phyloP scores from a whole-genome alignment of 2,113 vertebrate species.

The Zosterops lateralis region DNA sequence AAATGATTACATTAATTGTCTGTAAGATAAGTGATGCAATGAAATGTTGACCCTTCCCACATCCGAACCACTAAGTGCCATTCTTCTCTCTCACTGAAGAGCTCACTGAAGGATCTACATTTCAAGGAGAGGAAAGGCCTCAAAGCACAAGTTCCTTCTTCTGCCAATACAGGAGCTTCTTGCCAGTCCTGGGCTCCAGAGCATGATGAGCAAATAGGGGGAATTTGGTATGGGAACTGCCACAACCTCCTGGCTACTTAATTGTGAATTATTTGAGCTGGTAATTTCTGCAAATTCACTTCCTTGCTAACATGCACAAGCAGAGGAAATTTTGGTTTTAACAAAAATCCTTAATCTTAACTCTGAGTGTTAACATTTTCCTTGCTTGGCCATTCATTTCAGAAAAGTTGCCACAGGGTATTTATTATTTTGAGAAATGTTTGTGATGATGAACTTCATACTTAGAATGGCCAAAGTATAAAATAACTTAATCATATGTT shows the following conservation, averaged over 20 bases:
- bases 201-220: not conserved
- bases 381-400: not conserved
- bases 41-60: not conserved
- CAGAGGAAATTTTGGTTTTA: not conserved
- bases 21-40: not conserved
- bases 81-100: not conserved
- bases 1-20: not conserved
- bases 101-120: accelerated
- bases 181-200: accelerated
- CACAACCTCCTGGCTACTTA: accelerated
- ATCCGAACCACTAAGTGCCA: not conserved
- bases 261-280: not conserved
- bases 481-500: not conserved
- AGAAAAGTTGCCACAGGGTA: not conserved
- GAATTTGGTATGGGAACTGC: not conserved
- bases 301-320: not conserved
- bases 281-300: not conserved
- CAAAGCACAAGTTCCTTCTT: not conserved
- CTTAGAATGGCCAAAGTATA: not conserved
- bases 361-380: not conserved
- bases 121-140: not conserved
- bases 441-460: not conserved
- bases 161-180: not conserved
- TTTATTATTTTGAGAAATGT: not conserved
- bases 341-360: not conserved